Evolutionary conservation across 2,113 vertebrate species (phyloP).

Genomic region (Eupsittula cactorum): DNA sequence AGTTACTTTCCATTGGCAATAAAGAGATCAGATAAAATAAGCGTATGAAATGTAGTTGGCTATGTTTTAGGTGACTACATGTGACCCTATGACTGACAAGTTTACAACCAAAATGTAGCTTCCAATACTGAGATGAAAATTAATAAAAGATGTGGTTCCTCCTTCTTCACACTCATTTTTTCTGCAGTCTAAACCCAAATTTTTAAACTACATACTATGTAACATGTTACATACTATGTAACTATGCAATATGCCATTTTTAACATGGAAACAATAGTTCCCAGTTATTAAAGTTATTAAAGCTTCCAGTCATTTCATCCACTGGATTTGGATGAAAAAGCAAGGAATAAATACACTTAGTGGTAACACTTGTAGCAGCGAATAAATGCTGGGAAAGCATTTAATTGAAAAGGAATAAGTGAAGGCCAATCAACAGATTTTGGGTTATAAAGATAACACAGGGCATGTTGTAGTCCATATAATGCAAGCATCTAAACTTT

Average conservation of each 20-base stretch:
- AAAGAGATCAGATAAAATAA: not conserved
- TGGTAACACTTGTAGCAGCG: not conserved
- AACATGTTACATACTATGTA: not conserved
- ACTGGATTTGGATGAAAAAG: not conserved
- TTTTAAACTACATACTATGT: not conserved
- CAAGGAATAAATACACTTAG: not conserved
- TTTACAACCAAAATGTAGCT: not conserved
- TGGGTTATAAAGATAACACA: not conserved
- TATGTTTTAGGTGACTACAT: not conserved
- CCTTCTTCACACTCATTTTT: not conserved
- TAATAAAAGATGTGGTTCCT: not conserved
- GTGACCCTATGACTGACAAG: not conserved
- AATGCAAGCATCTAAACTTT: not conserved
- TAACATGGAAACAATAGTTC: not conserved
- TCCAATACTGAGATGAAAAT: not conserved
- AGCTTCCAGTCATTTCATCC: not conserved
- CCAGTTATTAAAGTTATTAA: not conserved
- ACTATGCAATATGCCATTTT: not conserved
- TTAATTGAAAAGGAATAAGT: not conserved
- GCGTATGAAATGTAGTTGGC: not conserved
- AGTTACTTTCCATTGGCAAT: not conserved
- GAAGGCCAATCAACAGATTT: not conserved
- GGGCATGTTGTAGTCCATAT: not conserved
- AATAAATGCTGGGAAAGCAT: not conserved
- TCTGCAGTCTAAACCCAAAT: fast-evolving